Evolutionary conservation across 1,140 invertebrate genomes (phyloP), one percentile per base, ranked within the genome.

Genomic region (Acyrthosiphon pisum): DNA sequence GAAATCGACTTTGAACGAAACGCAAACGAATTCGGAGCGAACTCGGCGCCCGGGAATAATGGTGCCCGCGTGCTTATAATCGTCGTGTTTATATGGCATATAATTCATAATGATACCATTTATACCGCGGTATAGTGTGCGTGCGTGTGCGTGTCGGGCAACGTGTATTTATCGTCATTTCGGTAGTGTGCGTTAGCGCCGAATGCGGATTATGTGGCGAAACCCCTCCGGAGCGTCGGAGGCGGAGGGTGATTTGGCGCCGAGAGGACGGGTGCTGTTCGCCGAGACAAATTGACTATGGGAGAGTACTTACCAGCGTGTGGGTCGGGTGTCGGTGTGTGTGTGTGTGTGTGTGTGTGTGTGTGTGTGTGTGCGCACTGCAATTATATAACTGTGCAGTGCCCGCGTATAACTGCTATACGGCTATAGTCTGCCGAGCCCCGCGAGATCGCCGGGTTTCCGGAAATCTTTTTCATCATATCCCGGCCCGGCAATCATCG

Each of bases 171-270:
- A 90, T 90, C 35, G 50, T 90, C 68, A 30, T 90, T n/a, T 14
- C 44, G 53, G 23, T n/a, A n/a, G 60, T 41, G 90, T 91, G 53
- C 23, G 53, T 41, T 30, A 48, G 60, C 44, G 68, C 56, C 60
- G 56, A 91, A 83, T 76, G 90, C 20, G 90, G n/a, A 91, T 91
- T 91, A 91, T 48, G 46, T 48, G 44, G 41, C 26, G 41, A 30
- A 44, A 30, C 18, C n/a, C n/a, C 6, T 23, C 1, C 35, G 41
- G 2, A 7, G 20, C 22, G 50, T 37, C 2, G 37, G 23, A 44
- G 23, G 37, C 4, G 23, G 41, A 26, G 9, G 26, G 26, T 46
- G 44, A 86, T 86, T 46, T 26, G 84, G 23, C 84, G 23, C 23
- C 84, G 11, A 23, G 44, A 30, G 84, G 26, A 46, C 41, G 37